Conservation (phyloP, 2,888 invertebrate species). For the Watsonalla cultraria region DNA sequence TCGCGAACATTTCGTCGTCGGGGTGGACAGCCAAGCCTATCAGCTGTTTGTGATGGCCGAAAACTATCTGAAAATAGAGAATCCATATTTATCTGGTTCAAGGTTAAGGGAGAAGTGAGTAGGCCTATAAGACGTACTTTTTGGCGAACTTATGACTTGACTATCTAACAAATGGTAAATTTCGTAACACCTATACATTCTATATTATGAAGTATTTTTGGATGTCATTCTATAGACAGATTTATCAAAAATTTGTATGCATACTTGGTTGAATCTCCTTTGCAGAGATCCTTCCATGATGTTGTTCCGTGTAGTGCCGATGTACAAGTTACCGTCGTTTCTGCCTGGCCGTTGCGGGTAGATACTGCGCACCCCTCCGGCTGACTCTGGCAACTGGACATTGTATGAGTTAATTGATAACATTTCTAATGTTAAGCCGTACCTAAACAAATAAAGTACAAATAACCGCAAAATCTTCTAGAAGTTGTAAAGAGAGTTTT, state of each 20-base stretch:
- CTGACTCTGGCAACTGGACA: slow-evolving; percentile 88
- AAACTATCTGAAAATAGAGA: slow-evolving; percentile 80
- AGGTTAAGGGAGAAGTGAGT: too few species aligned
- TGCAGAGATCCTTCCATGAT: slow-evolving; percentile 94
- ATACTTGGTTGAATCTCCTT: slow-evolving; percentile 89
- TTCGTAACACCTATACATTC: too few species aligned
- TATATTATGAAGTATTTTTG: too few species aligned
- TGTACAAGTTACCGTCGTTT: slow-evolving; percentile 93
- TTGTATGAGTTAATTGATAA: slow-evolving; percentile 3
- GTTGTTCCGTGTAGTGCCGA: slow-evolving; percentile 93
- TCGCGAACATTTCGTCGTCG: slow-evolving; percentile 93
- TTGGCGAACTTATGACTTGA: too few species aligned
- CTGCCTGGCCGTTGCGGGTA: slow-evolving; percentile 92
- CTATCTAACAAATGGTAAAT: too few species aligned
- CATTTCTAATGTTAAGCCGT: not conserved
- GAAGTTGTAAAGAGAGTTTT: too few species aligned
- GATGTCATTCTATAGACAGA: too few species aligned
- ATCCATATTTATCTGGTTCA: not conserved
- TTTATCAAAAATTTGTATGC: not conserved
- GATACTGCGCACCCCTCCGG: slow-evolving; percentile 93
- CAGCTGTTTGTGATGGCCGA: slow-evolving; percentile 92
- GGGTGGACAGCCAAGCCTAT: slow-evolving; percentile 94
- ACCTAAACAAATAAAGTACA: too few species aligned
- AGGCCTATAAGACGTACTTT: too few species aligned
- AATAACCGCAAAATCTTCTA: too few species aligned